Evolutionary conservation across 2,888 invertebrate genomes (phyloP).

Genomic region (Adela reaumurella): DNA sequence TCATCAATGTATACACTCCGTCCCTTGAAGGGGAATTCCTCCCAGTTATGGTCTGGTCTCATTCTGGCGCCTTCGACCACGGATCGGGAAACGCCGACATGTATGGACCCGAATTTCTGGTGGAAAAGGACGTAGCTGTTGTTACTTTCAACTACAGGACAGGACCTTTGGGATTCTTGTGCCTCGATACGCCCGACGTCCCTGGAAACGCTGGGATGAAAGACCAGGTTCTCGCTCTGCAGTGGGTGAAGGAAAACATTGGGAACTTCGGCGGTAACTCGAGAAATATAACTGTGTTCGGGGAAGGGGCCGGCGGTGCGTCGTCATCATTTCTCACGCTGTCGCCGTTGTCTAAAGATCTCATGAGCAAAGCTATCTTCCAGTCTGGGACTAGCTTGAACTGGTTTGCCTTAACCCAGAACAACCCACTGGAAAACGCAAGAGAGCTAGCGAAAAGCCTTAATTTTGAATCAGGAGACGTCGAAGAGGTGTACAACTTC

Average conservation of each 20-base stretch:
- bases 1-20: conserved; percentile 65
- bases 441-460: conserved; percentile 24
- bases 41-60: conserved; percentile 58
- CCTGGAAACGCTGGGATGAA: conserved; percentile 46
- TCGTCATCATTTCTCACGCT: conserved; percentile 29
- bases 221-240: conserved; percentile 35
- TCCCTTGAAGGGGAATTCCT: conserved; percentile 43
- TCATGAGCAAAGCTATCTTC: conserved; percentile 34
- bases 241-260: conserved; percentile 42
- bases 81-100: conserved; percentile 49
- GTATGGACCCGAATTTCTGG: conserved; percentile 49
- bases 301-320: conserved; percentile 34
- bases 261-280: conserved; percentile 40
- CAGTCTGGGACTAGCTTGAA: conserved; percentile 34
- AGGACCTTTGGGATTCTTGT: conserved; percentile 38
- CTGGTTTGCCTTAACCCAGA: conserved; percentile 23
- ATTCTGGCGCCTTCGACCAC: conserved; percentile 50
- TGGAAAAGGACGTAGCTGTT: conserved; percentile 55
- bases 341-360: conserved; percentile 30
- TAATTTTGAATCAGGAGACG: conserved; percentile 30
- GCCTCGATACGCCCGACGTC: conserved; percentile 39
- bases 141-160: conserved; percentile 57
- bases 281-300: conserved; percentile 39
- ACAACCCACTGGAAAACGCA: conserved; percentile 31
- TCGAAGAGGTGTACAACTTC: conserved; percentile 36